These are phyloP conservation scores for Myocastor coypus DNA, from an alignment of 2,113 vertebrate species.

Conservation along the genomic window DNA sequence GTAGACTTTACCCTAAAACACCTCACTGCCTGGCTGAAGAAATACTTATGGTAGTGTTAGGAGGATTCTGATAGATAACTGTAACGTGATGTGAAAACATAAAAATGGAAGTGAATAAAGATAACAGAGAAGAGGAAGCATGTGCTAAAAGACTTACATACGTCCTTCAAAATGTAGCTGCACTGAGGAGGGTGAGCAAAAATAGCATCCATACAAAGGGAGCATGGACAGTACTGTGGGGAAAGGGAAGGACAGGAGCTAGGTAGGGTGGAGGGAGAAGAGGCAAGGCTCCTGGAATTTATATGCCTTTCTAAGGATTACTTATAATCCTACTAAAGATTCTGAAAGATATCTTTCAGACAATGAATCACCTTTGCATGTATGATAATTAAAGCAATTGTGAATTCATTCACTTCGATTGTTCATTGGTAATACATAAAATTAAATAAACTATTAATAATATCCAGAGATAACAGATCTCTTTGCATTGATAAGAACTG, in stretches of 20 bases:
- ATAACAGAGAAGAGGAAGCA: not conserved
- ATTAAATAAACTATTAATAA: constrained; percentile 13
- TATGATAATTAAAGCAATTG: constrained; percentile 1
- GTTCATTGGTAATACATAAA: not conserved
- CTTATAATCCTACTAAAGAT: not conserved
- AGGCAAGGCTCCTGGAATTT: not conserved
- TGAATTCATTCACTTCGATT: constrained; percentile 25
- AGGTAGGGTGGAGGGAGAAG: not conserved
- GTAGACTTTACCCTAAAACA: not conserved
- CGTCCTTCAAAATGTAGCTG: not conserved
- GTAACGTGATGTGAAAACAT: constrained; percentile 15
- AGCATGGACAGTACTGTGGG: not conserved
- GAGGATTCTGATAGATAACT: constrained; percentile 17
- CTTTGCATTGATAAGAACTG: constrained; percentile 24
- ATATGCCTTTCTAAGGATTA: not conserved
- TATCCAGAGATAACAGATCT: not conserved
- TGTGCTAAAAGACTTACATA: not conserved
- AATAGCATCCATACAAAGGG: not conserved
- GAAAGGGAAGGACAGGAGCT: not conserved
- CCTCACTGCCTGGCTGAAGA: not conserved
- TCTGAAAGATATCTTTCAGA: not conserved
- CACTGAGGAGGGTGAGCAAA: not conserved
- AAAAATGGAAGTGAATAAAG: not conserved
- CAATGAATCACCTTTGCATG: not conserved
- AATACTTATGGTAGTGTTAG: not conserved